phyloP scores from a whole-genome alignment of 1,140 invertebrate genomes.

The Matsumurasca onukii region DNA sequence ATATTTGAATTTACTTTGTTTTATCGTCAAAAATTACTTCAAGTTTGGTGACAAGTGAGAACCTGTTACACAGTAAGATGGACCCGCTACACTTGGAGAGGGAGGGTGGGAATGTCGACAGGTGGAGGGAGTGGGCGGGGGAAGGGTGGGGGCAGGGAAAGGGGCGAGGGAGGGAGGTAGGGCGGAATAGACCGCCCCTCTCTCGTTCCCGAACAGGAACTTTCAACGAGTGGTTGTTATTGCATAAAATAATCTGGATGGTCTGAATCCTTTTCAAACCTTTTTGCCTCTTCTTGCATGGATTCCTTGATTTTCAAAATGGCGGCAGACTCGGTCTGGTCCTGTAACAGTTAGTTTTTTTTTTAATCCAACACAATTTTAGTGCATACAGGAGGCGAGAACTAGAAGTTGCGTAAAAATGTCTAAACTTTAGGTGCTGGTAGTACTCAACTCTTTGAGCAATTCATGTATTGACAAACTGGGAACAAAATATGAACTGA shows the following conservation, averaged over 20 bases:
- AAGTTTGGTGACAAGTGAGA: too few relatives aligned
- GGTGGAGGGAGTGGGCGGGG: constrained; percentile 6
- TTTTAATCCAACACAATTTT: constrained; percentile 26
- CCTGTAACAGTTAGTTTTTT: constrained; percentile 35
- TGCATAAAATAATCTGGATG: constrained; percentile 95
- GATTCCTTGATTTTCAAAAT: constrained; percentile 99
- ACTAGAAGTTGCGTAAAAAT: too few relatives aligned
- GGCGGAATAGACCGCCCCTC: background rate
- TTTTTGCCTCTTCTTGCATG: constrained; percentile 99
- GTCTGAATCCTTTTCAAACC: constrained; percentile 98
- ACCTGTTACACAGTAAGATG: too few relatives aligned
- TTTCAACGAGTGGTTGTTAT: constrained; percentile 33
- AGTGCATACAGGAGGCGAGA: background rate
- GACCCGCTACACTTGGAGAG: too few relatives aligned
- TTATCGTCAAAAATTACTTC: too few relatives aligned
- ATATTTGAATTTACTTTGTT: too few relatives aligned
- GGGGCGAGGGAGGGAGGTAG: background rate
- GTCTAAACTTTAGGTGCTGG: too few relatives aligned
- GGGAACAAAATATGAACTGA: too few relatives aligned
- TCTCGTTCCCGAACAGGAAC: background rate
- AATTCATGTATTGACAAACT: constrained; percentile 2
- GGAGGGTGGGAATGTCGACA: constrained; percentile 12
- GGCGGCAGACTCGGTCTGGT: constrained; percentile 97
- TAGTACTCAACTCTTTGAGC: background rate
- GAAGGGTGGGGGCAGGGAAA: background rate